Conservation (phyloP, 2,888 invertebrate genomes). For the Drosophila buzzatii region DNA sequence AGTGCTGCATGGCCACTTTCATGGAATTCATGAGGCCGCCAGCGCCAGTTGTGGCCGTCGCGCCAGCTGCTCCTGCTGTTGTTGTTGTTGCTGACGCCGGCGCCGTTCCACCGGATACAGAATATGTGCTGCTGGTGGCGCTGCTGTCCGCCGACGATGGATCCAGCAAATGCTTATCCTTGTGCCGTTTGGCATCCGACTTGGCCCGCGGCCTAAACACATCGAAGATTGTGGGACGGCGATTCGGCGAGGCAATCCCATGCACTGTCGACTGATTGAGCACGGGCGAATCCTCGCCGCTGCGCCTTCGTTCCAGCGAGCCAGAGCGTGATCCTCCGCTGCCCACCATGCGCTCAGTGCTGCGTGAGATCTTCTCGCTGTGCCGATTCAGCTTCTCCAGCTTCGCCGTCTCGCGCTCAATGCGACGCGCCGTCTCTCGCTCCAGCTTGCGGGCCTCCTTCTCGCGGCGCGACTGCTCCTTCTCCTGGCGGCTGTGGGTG, state of each 20-base stretch:
- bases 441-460: conserved; percentile 85
- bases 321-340: conserved; percentile 84
- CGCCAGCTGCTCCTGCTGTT: conserved; percentile 56
- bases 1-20: conserved; percentile 91
- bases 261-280: conserved; percentile 85
- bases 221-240: conserved; percentile 91
- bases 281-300: conserved; percentile 85
- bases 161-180: conserved; percentile 79
- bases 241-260: conserved; percentile 89
- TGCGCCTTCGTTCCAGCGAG: conserved; percentile 84
- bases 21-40: conserved; percentile 92
- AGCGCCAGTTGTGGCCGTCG: conserved; percentile 32
- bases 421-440: conserved; percentile 84
- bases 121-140: conserved; percentile 81
- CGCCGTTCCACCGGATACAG: conserved; percentile 67
- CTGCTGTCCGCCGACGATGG: conserved; percentile 82
- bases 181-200: conserved; percentile 88
- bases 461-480: conserved; percentile 83
- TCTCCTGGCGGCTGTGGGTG: conserved; percentile 82
- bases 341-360: conserved; percentile 84
- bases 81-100: conserved; percentile 76
- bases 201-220: conserved; percentile 92
- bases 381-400: conserved; percentile 85
- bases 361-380: conserved; percentile 85
- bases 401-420: conserved; percentile 85